A percentile compares a stretch with the other conserved stretches of the same genome.
Evolutionary conservation across 2,113 vertebrate species (phyloP).

Genomic region (Eubucco bourcierii): DNA sequence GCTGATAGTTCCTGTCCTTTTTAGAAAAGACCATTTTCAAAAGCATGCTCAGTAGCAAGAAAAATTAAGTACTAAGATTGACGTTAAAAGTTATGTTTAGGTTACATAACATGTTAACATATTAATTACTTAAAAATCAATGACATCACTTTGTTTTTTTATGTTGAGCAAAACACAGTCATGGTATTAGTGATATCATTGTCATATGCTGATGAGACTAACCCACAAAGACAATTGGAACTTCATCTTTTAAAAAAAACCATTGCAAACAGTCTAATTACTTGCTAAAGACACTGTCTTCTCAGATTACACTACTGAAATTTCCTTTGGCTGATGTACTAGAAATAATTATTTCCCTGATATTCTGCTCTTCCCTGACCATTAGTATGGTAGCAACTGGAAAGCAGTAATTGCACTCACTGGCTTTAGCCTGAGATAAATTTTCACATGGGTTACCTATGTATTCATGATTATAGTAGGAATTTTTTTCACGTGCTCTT

Average conservation of each 20-base stretch:
- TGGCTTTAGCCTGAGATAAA: not conserved
- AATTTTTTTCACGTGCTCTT: not conserved
- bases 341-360: not conserved
- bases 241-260: not conserved
- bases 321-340: not conserved
- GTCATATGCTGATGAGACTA: not conserved
- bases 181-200: not conserved
- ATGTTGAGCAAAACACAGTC: not conserved
- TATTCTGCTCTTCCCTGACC: not conserved
- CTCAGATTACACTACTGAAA: not conserved
- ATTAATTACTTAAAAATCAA: not conserved
- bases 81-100: not conserved
- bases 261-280: not conserved
- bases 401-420: not conserved
- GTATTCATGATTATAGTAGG: not conserved
- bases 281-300: not conserved
- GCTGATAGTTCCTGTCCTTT: not conserved
- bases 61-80: not conserved
- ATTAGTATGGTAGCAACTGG: not conserved
- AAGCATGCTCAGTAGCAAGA: not conserved
- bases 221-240: not conserved
- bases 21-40: not conserved
- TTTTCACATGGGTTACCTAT: not conserved
- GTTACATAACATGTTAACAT: not conserved
- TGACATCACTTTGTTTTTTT: not conserved